Evolutionary conservation across 1,140 invertebrate species (phyloP), one percentile per base, ranked within the genome.

Genomic region (Daktulosphaira vitifoliae): DNA sequence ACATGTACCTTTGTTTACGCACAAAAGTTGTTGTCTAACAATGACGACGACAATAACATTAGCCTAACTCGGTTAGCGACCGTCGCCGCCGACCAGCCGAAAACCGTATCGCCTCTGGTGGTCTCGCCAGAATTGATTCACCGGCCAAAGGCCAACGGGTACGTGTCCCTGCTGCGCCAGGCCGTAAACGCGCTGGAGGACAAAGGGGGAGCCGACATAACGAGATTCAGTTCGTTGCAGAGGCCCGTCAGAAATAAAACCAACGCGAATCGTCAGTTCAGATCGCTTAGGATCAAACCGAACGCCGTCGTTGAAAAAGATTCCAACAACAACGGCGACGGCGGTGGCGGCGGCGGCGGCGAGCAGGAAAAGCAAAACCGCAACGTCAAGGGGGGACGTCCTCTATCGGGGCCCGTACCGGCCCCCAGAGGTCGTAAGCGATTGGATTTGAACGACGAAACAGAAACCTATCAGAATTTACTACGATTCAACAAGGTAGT

Each of bases 21-120:
- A 33, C 46, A 66, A 18, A 20, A 65, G 44, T 66, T 49, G 26
- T 48, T 9, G 16, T 42, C 65, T 42, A n/a, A n/a, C n/a, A n/a
- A n/a, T n/a, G n/a, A n/a, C n/a, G n/a, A n/a, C n/a, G n/a, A n/a
- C n/a, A n/a, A n/a, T 33, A 33, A 33, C 29, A 33, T 11, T 33
- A 33, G 5, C 29, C 33, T 42, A 56, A 37, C 29, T 13, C 18
- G 5, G 53, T 7, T 37, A 20, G 1, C n/a, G 37, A 18, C 51
- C 1, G 8, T 15, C 3, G 7, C 38, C 0, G 20, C 38, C 1
- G 2, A 9, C 6, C 11, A 3, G 11, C 42, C 39, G 1, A 22
- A 48, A 16, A 18, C 44, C 18, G 20, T 7, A 18, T 3, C 16
- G 16, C 44, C 18, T 6, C n/a, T 16, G 38, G 16, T 3, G 0